Evolutionary conservation across 2,797 vertebrate genomes (phyloP).

Genomic region (Lacerta viridis): DNA sequence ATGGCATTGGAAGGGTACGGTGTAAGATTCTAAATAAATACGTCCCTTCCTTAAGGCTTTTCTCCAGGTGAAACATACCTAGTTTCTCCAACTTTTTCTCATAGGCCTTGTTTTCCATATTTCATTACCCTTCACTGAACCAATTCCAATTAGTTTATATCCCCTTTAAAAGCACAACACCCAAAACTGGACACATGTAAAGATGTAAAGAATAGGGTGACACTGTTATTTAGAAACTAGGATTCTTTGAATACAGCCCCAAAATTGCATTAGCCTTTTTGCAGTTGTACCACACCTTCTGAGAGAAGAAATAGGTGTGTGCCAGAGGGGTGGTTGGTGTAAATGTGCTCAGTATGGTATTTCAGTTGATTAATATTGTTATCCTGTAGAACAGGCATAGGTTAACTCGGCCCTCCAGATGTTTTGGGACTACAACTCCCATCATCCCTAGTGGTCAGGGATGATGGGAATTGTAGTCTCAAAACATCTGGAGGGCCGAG

Average conservation of each 20-base stretch:
- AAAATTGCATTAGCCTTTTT: neutral
- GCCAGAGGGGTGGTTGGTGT: neutral
- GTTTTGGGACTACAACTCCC: no score
- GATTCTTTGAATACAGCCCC: neutral
- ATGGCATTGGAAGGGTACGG: no score
- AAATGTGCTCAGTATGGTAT: neutral
- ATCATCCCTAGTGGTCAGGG: no score
- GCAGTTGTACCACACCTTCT: neutral
- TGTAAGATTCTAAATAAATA: no score
- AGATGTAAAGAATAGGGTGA: neutral
- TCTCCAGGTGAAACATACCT: neutral
- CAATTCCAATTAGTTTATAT: neutral
- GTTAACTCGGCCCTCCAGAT: no score
- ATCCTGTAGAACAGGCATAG: neutral
- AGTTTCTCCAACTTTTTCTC: neutral
- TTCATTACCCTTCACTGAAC: neutral
- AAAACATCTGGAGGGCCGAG: no score
- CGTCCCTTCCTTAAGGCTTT: neutral
- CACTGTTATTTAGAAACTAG: neutral
- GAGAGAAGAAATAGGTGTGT: neutral
- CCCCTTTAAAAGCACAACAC: neutral
- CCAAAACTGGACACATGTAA: neutral
- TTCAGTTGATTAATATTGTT: neutral
- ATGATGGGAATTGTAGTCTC: no score
- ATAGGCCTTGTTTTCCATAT: neutral